Evolutionary conservation across 2,888 invertebrate species (phyloP).

Genomic region (Ichneumoninae sp.): DNA sequence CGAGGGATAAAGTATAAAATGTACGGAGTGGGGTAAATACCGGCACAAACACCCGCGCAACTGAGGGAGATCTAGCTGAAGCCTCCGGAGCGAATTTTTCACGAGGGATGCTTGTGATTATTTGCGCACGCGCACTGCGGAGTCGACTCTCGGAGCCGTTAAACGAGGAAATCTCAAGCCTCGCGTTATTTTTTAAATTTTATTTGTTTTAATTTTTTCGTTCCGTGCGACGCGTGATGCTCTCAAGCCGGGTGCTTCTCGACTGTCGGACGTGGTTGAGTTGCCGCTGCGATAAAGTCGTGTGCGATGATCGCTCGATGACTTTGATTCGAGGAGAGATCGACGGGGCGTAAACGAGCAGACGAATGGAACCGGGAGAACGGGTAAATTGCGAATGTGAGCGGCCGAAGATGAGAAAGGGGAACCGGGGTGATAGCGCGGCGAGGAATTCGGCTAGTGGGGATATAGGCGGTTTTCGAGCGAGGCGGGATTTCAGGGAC

Average conservation of each 20-base stretch:
- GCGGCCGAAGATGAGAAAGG: background rate
- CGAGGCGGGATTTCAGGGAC: constrained; percentile 74
- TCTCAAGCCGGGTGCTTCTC: background rate
- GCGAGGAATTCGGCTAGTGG: constrained; percentile 68
- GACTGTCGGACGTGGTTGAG: background rate
- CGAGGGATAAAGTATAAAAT: background rate
- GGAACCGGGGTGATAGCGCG: constrained; percentile 15
- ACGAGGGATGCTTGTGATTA: background rate
- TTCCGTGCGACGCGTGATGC: background rate
- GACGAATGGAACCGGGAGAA: constrained; percentile 48
- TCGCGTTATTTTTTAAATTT: background rate
- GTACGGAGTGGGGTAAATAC: background rate
- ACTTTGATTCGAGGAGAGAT: constrained; percentile 30
- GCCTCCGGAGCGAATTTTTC: background rate
- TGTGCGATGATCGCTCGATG: constrained; percentile 29
- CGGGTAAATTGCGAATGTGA: constrained; percentile 35
- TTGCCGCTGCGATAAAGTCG: constrained; percentile 11
- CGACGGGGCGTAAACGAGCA: constrained; percentile 26
- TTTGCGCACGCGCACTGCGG: background rate
- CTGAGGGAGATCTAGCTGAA: background rate
- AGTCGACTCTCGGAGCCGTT: background rate
- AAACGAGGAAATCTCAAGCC: background rate
- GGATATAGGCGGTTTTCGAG: constrained; percentile 65
- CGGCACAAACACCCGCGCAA: background rate
- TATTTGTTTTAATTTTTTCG: background rate